phyloP scores from a whole-genome alignment of 2,888 invertebrate genomes.

The Myathropa florea region DNA sequence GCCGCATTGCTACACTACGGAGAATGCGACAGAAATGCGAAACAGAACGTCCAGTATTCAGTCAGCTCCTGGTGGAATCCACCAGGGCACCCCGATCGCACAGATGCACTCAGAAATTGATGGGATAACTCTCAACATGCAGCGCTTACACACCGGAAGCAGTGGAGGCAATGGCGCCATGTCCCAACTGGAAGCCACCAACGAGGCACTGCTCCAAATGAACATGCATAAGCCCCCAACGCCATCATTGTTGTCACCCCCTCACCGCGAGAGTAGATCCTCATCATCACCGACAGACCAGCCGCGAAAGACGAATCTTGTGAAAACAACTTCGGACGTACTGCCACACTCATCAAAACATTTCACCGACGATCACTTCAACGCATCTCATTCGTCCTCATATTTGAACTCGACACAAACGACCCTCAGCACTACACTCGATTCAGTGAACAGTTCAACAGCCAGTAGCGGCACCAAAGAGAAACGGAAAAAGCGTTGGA shows the following conservation, averaged over 20 bases:
- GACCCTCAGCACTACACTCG: slow-evolving; percentile 80
- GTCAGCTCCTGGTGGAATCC: slow-evolving; percentile 85
- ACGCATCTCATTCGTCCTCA: slow-evolving; percentile 76
- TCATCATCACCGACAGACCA: slow-evolving; percentile 74
- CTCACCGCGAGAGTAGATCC: slow-evolving; percentile 73
- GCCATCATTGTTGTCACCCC: slow-evolving; percentile 76
- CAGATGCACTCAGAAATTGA: slow-evolving; percentile 65
- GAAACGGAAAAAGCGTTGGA: slow-evolving; percentile 86
- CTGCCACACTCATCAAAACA: slow-evolving; percentile 72
- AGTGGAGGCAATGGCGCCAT: slow-evolving; percentile 35
- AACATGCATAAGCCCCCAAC: slow-evolving; percentile 70
- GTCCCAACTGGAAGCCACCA: slow-evolving; percentile 50
- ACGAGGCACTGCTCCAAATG: slow-evolving; percentile 49
- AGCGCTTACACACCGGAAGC: slow-evolving; percentile 48
- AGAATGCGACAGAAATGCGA: slow-evolving; percentile 75
- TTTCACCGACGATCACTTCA: slow-evolving; percentile 73
- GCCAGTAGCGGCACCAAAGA: slow-evolving; percentile 82
- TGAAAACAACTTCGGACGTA: slow-evolving; percentile 75
- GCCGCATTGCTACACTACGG: slow-evolving; percentile 82
- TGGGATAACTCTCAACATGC: slow-evolving; percentile 61
- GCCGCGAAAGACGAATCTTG: slow-evolving; percentile 75
- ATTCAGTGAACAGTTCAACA: slow-evolving; percentile 76
- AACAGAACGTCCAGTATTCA: slow-evolving; percentile 86
- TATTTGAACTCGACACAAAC: slow-evolving; percentile 74
- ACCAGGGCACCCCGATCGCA: slow-evolving; percentile 77